Conservation (phyloP, 1,140 invertebrate genomes). For the Ceratitis capitata region DNA sequence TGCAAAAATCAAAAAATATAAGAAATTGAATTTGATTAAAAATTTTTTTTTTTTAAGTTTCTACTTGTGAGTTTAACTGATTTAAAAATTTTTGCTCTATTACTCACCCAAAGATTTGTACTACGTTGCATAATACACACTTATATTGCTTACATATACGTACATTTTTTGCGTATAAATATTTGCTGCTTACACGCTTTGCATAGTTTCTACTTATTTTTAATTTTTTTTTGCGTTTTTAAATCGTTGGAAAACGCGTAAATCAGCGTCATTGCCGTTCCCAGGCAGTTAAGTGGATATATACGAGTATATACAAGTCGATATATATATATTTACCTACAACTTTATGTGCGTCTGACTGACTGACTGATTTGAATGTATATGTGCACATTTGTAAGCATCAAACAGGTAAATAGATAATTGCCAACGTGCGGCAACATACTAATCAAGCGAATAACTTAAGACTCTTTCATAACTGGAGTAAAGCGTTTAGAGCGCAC, state of each 20-base stretch:
- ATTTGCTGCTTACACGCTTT: background rate
- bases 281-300: background rate
- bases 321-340: background rate
- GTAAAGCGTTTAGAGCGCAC: background rate
- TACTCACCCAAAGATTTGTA: background rate
- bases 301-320: background rate
- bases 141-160: background rate
- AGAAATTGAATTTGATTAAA: no score
- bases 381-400: background rate
- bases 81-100: background rate
- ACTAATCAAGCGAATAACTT: slow-evolving; percentile 21
- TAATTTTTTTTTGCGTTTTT: no score
- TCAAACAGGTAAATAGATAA: background rate
- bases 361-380: background rate
- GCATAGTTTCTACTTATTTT: slow-evolving; percentile 19
- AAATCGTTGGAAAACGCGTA: background rate
- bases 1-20: no score
- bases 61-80: background rate
- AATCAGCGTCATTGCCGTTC: slow-evolving; percentile 23
- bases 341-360: background rate
- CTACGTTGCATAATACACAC: background rate
- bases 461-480: slow-evolving; percentile 26
- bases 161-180: no score
- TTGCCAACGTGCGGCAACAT: slow-evolving; percentile 32
- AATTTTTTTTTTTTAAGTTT: background rate